A percentile compares a stretch with the other conserved stretches of the same genome.
phyloP scores from a whole-genome alignment of 2,113 vertebrate species.

The Scatophagus argus region DNA sequence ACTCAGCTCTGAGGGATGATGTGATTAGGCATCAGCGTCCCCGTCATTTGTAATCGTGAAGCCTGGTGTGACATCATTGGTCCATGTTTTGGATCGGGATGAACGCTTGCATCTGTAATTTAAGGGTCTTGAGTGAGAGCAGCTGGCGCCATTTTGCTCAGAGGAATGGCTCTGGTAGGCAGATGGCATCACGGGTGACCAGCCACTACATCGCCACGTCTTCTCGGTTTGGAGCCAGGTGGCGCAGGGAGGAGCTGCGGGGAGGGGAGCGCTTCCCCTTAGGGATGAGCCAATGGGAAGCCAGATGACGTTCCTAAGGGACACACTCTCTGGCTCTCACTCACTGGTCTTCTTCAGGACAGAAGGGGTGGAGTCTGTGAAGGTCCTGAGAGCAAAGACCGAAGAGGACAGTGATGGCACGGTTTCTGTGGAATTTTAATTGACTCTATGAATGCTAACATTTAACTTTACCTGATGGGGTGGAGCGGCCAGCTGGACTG shows the following conservation, averaged over 20 bases:
- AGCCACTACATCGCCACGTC: constrained; percentile 1
- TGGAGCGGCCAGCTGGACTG: constrained; percentile 87
- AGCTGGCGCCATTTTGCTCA: constrained; percentile 7
- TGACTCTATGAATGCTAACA: not conserved
- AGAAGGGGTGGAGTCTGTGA: constrained; percentile 66
- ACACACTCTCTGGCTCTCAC: constrained; percentile 36
- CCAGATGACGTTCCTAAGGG: constrained; percentile 13
- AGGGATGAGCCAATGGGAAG: constrained; percentile 40
- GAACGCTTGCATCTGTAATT: not conserved
- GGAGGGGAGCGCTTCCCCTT: constrained; percentile 7
- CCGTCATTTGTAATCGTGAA: constrained; percentile 8
- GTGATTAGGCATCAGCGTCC: constrained; percentile 27
- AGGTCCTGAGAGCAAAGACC: constrained; percentile 45
- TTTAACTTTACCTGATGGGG: constrained; percentile 83
- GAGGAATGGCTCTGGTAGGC: constrained; percentile 5
- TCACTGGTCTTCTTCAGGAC: constrained; percentile 66
- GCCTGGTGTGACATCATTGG: constrained; percentile 18
- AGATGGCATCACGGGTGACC: constrained; percentile 33
- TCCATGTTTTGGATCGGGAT: constrained; percentile 30
- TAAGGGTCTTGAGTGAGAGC: constrained; percentile 29
- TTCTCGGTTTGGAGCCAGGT: constrained; percentile 18
- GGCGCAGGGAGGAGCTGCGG: constrained; percentile 11
- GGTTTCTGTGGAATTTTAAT: not conserved
- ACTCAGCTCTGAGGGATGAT: constrained; percentile 34
- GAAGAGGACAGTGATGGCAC: not conserved